Evolutionary conservation across 2,113 vertebrate species (phyloP).

Genomic region (Bungarus multicinctus): DNA sequence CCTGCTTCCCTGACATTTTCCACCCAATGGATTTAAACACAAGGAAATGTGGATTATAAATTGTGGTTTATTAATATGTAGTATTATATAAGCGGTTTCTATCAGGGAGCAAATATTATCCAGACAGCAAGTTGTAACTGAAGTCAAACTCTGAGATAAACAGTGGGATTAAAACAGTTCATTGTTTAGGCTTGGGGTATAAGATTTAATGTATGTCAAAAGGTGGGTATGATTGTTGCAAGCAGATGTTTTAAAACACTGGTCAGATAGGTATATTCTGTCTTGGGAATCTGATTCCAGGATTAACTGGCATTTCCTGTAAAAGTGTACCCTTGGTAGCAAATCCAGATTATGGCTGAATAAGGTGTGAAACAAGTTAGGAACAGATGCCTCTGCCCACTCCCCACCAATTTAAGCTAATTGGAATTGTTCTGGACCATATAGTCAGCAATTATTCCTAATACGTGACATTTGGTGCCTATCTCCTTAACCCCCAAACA

Average conservation of each 20-base stretch:
- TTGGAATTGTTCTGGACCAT: not conserved
- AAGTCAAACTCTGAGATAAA: not conserved
- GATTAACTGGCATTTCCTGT: not conserved
- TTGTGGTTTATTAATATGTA: not conserved
- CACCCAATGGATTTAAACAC: not conserved
- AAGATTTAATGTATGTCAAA: not conserved
- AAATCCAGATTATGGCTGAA: not conserved
- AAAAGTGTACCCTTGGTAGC: not conserved
- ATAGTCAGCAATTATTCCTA: not conserved
- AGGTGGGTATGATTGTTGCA: not conserved
- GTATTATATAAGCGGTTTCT: not conserved
- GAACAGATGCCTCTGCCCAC: not conserved
- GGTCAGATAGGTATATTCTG: not conserved
- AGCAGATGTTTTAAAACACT: not conserved
- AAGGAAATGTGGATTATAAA: not conserved
- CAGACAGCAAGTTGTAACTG: not conserved
- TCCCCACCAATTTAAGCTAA: not conserved
- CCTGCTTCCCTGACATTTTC: not conserved
- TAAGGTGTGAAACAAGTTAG: not conserved
- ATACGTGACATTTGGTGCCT: not conserved
- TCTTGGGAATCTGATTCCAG: not conserved
- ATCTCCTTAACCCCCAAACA: not conserved
- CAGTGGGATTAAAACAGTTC: not conserved
- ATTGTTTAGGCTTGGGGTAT: not conserved
- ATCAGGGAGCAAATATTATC: not conserved